Conservation (phyloP, 53 echinoderm and acorn worm species). For the Echinarachnius parma region DNA sequence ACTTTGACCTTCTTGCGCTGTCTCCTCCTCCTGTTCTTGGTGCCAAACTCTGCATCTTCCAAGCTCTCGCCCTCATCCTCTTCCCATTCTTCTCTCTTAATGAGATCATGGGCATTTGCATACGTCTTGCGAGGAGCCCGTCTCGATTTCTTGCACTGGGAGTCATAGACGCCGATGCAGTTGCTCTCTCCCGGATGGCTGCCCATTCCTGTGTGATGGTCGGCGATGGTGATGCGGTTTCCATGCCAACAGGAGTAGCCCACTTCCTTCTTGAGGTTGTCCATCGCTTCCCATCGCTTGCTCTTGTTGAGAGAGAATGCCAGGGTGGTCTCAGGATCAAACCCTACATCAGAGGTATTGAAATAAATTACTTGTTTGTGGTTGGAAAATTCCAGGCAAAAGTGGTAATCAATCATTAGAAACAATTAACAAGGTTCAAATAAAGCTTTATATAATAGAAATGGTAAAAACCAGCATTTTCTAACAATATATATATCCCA, state of each 20-base stretch:
- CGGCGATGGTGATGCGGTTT: conserved; percentile 45
- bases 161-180: conserved; percentile 58
- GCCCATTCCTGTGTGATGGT: conserved; percentile 42
- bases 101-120: conserved; percentile 36
- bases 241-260: conserved; percentile 26
- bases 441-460: too few species aligned
- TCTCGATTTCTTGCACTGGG: conserved; percentile 35
- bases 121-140: conserved; percentile 47
- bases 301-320: conserved; percentile 63
- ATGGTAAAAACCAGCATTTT: too few species aligned
- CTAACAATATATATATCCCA: too few species aligned
- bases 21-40: conserved; percentile 22
- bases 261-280: conserved; percentile 46
- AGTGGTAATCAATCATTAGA: too few species aligned
- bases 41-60: conserved; percentile 16
- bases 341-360: neutral
- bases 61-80: neutral
- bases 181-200: conserved; percentile 1
- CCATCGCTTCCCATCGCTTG: conserved; percentile 65
- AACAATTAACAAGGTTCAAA: too few species aligned
- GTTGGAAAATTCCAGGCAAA: too few species aligned
- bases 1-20: conserved; percentile 17
- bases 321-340: conserved; percentile 4
- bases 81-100: neutral
- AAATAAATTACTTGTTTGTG: too few species aligned